A percentile compares a stretch with the other conserved stretches of the same genome.
Conservation (phyloP, 2,113 vertebrate genomes). For the Tupaia tana region DNA sequence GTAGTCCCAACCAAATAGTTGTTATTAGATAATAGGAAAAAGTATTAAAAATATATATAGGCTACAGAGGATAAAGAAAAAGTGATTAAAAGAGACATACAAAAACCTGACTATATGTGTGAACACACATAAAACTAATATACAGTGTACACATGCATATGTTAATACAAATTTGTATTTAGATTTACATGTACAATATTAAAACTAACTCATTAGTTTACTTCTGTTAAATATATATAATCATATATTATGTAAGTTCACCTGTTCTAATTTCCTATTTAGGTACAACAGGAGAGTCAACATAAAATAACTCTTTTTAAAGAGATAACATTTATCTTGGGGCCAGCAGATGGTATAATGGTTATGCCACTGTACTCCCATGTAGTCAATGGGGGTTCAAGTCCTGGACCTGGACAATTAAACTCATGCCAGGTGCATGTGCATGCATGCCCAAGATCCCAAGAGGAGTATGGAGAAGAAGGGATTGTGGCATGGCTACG, state of each 20-base stretch:
- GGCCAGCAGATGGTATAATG: no score
- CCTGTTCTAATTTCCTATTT: background rate
- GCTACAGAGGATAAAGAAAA: background rate
- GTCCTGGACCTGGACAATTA: no score
- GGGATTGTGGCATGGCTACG: no score
- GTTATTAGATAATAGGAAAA: background rate
- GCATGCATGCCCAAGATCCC: no score
- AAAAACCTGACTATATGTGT: background rate
- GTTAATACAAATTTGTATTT: background rate
- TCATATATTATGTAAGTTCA: background rate
- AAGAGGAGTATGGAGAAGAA: no score
- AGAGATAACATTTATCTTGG: background rate
- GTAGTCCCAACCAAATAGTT: background rate
- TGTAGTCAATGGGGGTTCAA: no score
- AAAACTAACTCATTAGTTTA: background rate
- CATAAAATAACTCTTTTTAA: conserved; percentile 2
- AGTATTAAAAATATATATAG: background rate
- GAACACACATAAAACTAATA: background rate
- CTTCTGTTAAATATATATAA: background rate
- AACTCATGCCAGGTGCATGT: no score
- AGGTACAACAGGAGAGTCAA: background rate
- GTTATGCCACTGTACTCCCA: no score
- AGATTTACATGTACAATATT: background rate
- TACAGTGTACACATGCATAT: background rate
- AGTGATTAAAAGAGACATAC: background rate